Evolutionary conservation across 2,113 vertebrate species (phyloP), one percentile per base, ranked within the genome.

Genomic region (Orthonyx spaldingii): DNA sequence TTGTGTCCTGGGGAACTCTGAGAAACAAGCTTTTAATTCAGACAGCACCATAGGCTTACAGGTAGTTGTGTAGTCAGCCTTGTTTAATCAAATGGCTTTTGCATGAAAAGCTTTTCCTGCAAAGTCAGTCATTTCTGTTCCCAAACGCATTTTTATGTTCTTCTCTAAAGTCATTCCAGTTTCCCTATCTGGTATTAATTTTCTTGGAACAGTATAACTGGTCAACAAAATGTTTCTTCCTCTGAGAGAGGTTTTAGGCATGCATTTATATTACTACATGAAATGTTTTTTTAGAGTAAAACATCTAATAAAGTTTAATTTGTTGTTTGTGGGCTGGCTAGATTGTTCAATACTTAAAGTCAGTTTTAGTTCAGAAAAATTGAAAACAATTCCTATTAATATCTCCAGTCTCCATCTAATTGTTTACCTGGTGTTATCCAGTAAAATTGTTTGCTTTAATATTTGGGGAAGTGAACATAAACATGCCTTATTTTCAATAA

Each of bases 111-210:
- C 39, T 85, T 95, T 90, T 95, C 64, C 64, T 94, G 75, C 71
- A 90, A 93, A 94, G 79, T 49, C 50, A 68, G 32, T 75, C 59
- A 77, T 83, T 95, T 85, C 85, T 93, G 64, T 80, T 90, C 64
- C 56, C 60, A 78, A 91, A 49, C 32, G 65, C 44, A 63, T 96
- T 96, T 94, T 88, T 88, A 46, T 92, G 22, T 86, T 90, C 41
- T 77, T 72, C 93, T 96, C 87, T 91, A 84, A 96, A 93, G 64
- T 89, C 89, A 74, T 91, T 96, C 88, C 85, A 94, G 63, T 90
- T 81, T 92, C 71, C 37, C 68, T 91, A 61, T 97, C 91, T 96
- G 91, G 74, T 96, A 92, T 70, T 96, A 46, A 93, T 95, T 95
- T 96, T 94, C 90, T 86, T 93, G 80, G 44, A 88, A 86, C 15